phyloP scores from a whole-genome alignment of 2,888 invertebrate species.

The Octodonta nipae region DNA sequence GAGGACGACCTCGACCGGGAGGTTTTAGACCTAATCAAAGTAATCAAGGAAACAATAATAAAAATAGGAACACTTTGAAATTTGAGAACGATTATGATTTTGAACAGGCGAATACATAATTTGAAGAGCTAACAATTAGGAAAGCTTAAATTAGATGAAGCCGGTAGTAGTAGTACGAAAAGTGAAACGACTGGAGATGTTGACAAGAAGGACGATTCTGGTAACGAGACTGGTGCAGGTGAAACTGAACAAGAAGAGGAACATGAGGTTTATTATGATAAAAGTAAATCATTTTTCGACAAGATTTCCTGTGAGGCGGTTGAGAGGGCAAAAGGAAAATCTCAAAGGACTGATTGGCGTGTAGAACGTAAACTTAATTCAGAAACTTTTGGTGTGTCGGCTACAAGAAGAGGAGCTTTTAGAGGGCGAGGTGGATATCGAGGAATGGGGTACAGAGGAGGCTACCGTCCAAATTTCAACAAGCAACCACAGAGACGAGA shows the following conservation, averaged over 20 bases:
- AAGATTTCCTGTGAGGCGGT: slow-evolving; percentile 97
- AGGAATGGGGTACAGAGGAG: slow-evolving; percentile 40
- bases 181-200: slow-evolving; percentile 38
- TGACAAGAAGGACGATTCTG: slow-evolving; percentile 81
- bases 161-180: slow-evolving; percentile 13
- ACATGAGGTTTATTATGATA: slow-evolving; percentile 70
- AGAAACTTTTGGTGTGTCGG: slow-evolving; percentile 91
- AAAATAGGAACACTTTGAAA: slow-evolving; percentile 59
- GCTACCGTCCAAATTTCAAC: slow-evolving; percentile 37
- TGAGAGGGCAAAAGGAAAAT: slow-evolving; percentile 74
- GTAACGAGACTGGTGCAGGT: slow-evolving; percentile 77
- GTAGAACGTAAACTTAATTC: slow-evolving; percentile 91
- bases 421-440: slow-evolving; percentile 48
- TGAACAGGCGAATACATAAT: slow-evolving; percentile 94
- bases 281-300: slow-evolving; percentile 96
- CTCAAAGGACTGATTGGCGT: slow-evolving; percentile 86
- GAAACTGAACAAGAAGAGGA: slow-evolving; percentile 64
- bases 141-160: slow-evolving; percentile 27
- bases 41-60: slow-evolving; percentile 8
- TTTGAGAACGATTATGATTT: slow-evolving; percentile 97
- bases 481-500: slow-evolving; percentile 22
- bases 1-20: slow-evolving; percentile 19
- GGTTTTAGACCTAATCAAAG: slow-evolving; percentile 9
- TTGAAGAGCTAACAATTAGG: slow-evolving; percentile 87
- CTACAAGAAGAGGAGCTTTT: slow-evolving; percentile 62